These are phyloP conservation scores for Drosophila borborema DNA, from an alignment of 2,888 invertebrate species.

Conservation along the genomic window DNA sequence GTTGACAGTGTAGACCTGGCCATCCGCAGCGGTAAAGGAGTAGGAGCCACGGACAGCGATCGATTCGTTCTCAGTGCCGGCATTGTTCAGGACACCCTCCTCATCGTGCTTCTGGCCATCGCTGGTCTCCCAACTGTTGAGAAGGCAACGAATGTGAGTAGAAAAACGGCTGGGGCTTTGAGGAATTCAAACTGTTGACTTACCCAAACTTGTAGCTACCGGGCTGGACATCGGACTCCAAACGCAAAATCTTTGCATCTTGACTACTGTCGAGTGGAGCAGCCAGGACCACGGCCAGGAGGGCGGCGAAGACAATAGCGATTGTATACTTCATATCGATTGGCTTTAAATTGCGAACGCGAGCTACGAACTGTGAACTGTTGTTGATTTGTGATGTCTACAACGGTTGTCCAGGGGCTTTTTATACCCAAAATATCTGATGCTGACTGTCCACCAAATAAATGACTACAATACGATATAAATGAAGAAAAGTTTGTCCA, in stretches of 20 bases:
- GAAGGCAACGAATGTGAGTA: background rate
- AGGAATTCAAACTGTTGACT: conserved; percentile 46
- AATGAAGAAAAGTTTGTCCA: conserved; percentile 62
- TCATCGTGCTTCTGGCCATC: conserved; percentile 87
- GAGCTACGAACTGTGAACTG: conserved; percentile 33
- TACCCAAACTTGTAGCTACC: conserved; percentile 88
- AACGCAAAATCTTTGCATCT: conserved; percentile 72
- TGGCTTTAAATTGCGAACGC: conserved; percentile 19
- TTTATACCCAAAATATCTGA: conserved; percentile 58
- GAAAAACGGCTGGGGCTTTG: background rate
- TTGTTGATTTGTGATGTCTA: conserved; percentile 64
- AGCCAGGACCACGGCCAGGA: conserved; percentile 79
- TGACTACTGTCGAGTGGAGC: conserved; percentile 63
- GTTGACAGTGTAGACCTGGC: conserved; percentile 87
- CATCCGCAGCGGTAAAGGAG: conserved; percentile 87
- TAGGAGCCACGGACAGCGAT: conserved; percentile 86
- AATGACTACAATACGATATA: conserved; percentile 29
- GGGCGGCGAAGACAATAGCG: conserved; percentile 75
- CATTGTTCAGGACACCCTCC: conserved; percentile 86
- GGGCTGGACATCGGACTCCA: conserved; percentile 86
- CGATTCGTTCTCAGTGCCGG: conserved; percentile 86
- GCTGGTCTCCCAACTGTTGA: conserved; percentile 83
- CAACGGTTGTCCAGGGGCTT: conserved; percentile 48
- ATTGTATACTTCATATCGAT: conserved; percentile 74
- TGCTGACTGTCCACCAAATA: conserved; percentile 48